Conservation (phyloP, 2,888 invertebrate species). For the Phasia obesa region DNA sequence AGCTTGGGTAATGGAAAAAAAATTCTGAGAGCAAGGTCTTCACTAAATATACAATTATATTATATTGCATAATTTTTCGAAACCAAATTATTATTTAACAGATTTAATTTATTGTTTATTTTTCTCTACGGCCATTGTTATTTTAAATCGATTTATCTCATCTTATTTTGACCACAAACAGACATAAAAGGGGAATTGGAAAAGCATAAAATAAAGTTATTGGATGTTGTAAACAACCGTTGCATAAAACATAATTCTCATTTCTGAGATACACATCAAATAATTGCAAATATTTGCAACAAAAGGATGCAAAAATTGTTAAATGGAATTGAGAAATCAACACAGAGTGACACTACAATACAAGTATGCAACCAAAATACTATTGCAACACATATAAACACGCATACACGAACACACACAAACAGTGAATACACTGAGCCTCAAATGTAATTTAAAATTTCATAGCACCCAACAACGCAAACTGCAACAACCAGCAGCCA, state of each 20-base stretch:
- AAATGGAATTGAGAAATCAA: slow-evolving; percentile 49
- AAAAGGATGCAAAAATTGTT: slow-evolving; percentile 60
- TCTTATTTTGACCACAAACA: slow-evolving; percentile 13
- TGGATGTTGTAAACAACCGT: slow-evolving; percentile 64
- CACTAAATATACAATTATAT: too few relatives aligned
- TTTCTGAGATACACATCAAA: slow-evolving; percentile 68
- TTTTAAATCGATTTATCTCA: slow-evolving; percentile 28
- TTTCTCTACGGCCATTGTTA: background rate
- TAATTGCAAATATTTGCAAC: slow-evolving; percentile 69
- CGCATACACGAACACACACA: background rate
- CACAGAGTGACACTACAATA: slow-evolving; percentile 10
- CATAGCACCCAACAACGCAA: slow-evolving; percentile 42
- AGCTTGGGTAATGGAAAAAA: too few relatives aligned
- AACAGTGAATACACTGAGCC: background rate
- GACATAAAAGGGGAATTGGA: slow-evolving; percentile 29
- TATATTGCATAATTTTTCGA: too few relatives aligned
- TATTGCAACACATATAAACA: slow-evolving; percentile 19
- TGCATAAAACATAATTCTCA: slow-evolving; percentile 66
- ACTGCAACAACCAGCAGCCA: slow-evolving; percentile 26
- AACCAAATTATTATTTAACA: background rate
- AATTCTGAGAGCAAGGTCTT: background rate
- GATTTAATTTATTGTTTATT: background rate
- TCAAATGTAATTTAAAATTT: slow-evolving; percentile 55
- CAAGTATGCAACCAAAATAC: slow-evolving; percentile 27
- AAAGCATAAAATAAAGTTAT: slow-evolving; percentile 66